Evolutionary conservation across 2,888 invertebrate species (phyloP).

Genomic region (Seira ritae): DNA sequence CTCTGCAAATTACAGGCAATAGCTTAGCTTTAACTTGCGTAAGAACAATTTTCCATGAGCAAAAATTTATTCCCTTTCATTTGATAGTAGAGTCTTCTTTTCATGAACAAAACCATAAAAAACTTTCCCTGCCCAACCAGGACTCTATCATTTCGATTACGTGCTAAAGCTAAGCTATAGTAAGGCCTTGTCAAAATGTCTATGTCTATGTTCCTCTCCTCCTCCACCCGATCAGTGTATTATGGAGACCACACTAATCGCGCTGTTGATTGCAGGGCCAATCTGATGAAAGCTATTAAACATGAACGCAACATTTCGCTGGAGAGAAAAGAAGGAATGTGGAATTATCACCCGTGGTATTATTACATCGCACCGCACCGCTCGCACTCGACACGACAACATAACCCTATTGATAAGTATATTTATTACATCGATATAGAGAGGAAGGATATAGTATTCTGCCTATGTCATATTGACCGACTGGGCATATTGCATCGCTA

Average conservation of each 20-base stretch:
- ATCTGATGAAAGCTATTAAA: neutral
- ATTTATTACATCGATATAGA: neutral
- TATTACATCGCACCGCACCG: no score
- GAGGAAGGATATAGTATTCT: neutral
- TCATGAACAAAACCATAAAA: no score
- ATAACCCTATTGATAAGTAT: no score
- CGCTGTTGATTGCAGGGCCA: neutral
- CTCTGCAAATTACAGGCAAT: no score
- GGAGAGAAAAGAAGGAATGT: neutral
- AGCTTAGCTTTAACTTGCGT: no score
- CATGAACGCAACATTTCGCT: neutral
- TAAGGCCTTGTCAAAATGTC: neutral
- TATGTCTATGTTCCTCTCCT: no score
- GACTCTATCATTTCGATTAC: neutral
- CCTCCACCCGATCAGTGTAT: neutral
- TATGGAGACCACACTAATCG: neutral
- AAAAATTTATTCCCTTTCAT: no score
- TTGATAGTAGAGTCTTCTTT: no score
- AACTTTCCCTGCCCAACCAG: neutral
- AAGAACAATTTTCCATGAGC: no score
- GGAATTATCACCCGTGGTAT: neutral
- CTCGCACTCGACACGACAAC: no score
- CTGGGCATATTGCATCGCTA: neutral
- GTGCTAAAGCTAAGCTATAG: neutral
- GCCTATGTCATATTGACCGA: neutral